Evolutionary conservation across 64 coral and sea anemone species (phyloP).

Genomic region (Acropora yongei): DNA sequence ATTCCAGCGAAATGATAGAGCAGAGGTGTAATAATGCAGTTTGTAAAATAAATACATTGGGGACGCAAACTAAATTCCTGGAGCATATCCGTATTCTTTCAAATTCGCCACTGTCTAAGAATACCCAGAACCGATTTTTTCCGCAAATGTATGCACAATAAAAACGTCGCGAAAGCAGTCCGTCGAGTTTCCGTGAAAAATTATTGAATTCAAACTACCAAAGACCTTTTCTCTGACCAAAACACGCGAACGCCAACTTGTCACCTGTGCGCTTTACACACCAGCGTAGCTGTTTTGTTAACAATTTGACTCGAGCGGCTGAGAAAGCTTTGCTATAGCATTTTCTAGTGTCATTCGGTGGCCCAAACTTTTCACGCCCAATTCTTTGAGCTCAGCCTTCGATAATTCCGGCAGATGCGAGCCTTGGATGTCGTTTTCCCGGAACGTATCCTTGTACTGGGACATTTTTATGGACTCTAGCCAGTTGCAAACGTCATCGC

Average conservation of each 20-base stretch:
- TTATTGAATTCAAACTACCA: not conserved
- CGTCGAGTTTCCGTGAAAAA: not conserved
- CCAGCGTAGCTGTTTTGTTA: not conserved
- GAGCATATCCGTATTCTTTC: no score
- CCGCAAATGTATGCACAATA: not conserved
- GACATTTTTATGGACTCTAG: constrained; percentile 82
- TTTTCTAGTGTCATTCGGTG: constrained; percentile 98
- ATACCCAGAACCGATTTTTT: not conserved
- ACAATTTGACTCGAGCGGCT: constrained; percentile 88
- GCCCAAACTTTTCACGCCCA: constrained; percentile 93
- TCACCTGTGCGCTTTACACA: not conserved
- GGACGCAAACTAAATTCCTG: no score
- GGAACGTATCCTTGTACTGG: constrained; percentile 83
- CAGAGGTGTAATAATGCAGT: no score
- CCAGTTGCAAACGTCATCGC: constrained; percentile 92
- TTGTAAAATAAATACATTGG: no score
- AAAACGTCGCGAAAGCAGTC: not conserved
- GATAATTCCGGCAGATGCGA: constrained; percentile 86
- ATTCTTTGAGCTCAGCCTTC: constrained; percentile 84
- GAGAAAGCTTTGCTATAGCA: constrained; percentile 84
- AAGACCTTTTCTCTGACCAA: not conserved
- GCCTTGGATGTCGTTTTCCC: constrained; percentile 96
- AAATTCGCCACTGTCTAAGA: no score
- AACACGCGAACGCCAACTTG: not conserved
- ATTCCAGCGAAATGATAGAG: no score